Percentiles rank a stretch among this genome's conserved stretches.
These are phyloP conservation scores for Agrilus cyanescens DNA, from an alignment of 2,888 invertebrate species.

Conservation along the genomic window DNA sequence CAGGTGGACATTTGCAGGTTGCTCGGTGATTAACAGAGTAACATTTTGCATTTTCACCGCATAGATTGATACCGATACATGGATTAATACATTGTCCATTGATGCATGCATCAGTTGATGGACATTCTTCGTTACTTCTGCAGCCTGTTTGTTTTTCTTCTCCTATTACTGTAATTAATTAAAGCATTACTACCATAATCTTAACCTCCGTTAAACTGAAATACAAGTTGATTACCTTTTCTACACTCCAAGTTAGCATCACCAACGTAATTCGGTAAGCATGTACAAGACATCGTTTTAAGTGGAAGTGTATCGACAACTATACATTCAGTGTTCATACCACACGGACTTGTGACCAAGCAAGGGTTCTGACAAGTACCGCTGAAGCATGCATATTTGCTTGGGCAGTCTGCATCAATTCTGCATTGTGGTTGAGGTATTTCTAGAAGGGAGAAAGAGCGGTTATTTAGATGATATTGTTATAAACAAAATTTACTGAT, in stretches of 20 bases:
- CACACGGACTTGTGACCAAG: slow-evolving; percentile 63
- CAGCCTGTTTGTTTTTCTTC: slow-evolving; percentile 45
- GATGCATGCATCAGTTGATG: slow-evolving; percentile 56
- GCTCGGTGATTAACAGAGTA: slow-evolving; percentile 64
- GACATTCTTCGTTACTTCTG: slow-evolving; percentile 58
- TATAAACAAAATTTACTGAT: neutral
- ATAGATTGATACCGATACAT: slow-evolving; percentile 56
- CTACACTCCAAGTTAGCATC: slow-evolving; percentile 78
- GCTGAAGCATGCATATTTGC: slow-evolving; percentile 70
- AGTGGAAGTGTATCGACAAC: slow-evolving; percentile 78
- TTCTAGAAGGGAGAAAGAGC: slow-evolving; percentile 35
- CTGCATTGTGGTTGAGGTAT: slow-evolving; percentile 53
- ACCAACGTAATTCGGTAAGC: slow-evolving; percentile 69
- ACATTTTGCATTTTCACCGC: slow-evolving; percentile 70
- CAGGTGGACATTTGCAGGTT: slow-evolving; percentile 62
- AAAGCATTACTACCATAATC: slow-evolving; percentile 1
- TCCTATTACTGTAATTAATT: slow-evolving; percentile 22
- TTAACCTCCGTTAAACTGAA: too few relatives aligned
- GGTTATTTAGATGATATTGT: slow-evolving; percentile 4
- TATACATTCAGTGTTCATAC: slow-evolving; percentile 66
- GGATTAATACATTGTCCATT: slow-evolving; percentile 67
- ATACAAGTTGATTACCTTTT: slow-evolving; percentile 11
- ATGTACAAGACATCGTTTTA: slow-evolving; percentile 80
- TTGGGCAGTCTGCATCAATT: slow-evolving; percentile 75
- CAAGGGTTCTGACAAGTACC: slow-evolving; percentile 75